These are phyloP conservation scores for Lydus trimaculatus DNA, from an alignment of 2,888 invertebrate genomes.

Conservation along the genomic window DNA sequence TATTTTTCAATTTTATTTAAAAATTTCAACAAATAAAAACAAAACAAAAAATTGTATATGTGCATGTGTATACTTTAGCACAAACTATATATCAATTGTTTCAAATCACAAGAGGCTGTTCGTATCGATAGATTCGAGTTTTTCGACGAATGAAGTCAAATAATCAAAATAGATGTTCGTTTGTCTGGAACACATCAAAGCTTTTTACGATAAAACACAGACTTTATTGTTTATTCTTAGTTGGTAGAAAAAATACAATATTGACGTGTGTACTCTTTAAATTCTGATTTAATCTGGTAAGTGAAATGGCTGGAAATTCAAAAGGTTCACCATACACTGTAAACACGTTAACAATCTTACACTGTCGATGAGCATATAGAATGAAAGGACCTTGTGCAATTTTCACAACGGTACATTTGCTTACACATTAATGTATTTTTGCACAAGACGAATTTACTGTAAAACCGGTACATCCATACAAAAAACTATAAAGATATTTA, in stretches of 20 bases:
- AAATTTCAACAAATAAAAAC: background rate
- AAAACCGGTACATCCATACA: background rate
- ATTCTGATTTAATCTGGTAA: conserved; percentile 8
- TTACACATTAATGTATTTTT: background rate
- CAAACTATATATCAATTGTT: background rate
- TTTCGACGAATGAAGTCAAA: background rate
- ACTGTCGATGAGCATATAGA: background rate
- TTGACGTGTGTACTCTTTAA: background rate
- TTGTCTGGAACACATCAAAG: background rate
- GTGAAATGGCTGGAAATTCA: background rate
- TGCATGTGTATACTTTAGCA: background rate
- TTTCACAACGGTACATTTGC: background rate
- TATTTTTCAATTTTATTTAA: background rate
- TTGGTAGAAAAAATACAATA: background rate
- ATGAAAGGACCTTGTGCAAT: background rate
- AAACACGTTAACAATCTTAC: background rate
- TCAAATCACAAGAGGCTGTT: background rate
- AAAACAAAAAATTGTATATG: no score
- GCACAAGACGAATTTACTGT: background rate
- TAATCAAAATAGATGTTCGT: background rate
- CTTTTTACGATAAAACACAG: background rate
- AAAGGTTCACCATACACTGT: background rate
- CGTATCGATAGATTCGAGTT: background rate
- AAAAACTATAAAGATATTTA: background rate
- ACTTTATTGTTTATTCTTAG: background rate